phyloP scores from a whole-genome alignment of 2,113 vertebrate genomes.

The Pomatorhinus ruficollis region DNA sequence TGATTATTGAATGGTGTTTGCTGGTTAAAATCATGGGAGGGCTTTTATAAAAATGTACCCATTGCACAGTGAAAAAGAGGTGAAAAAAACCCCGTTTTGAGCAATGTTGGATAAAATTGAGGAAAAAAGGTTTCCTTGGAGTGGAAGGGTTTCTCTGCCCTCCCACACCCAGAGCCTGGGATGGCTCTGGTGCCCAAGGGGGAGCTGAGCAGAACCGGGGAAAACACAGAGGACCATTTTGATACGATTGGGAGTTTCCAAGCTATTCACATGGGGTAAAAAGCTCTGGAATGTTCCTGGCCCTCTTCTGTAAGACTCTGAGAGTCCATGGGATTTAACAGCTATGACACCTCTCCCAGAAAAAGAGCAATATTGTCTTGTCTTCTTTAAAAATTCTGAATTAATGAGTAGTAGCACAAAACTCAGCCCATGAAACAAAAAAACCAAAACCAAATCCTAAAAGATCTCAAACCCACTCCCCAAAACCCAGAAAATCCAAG shows the following conservation, averaged over 20 bases:
- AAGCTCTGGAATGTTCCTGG: neutral
- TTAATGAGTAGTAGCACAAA: neutral
- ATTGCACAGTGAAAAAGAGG: neutral
- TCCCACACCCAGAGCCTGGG: neutral
- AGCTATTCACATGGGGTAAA: neutral
- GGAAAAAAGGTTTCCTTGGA: neutral
- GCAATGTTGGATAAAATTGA: neutral
- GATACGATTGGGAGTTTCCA: neutral
- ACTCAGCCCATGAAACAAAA: neutral
- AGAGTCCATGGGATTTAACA: neutral
- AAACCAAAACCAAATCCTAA: too few species aligned
- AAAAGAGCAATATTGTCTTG: neutral
- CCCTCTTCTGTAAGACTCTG: neutral
- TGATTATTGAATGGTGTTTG: neutral
- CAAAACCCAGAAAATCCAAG: neutral
- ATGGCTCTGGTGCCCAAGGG: accelerated
- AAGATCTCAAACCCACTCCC: neutral
- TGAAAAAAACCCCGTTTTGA: neutral
- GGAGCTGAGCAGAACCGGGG: accelerated
- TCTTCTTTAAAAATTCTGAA: neutral
- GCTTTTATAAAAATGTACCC: neutral
- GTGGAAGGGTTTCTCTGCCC: accelerated
- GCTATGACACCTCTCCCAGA: neutral
- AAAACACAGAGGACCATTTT: neutral
- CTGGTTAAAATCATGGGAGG: neutral